Evolutionary conservation across 1,140 invertebrate genomes (phyloP).

Genomic region (Brachionus koreanus): DNA sequence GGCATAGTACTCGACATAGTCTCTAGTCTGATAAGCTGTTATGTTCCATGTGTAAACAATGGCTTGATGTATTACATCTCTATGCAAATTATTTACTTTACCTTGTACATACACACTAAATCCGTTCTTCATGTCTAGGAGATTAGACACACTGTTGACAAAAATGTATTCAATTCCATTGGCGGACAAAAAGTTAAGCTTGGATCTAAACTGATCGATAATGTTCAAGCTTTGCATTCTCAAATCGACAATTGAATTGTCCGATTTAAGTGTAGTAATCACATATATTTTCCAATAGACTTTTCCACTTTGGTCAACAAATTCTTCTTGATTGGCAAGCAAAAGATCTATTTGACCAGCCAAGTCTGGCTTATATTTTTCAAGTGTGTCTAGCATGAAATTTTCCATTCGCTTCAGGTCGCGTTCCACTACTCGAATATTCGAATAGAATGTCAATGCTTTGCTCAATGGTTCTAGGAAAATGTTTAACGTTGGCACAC

Average conservation of each 20-base stretch:
- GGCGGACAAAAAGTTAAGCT: constrained; percentile 3
- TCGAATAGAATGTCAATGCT: constrained; percentile 6
- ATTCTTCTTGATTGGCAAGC: constrained; percentile 25
- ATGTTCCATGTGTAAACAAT: constrained; percentile 43
- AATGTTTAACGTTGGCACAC: background rate
- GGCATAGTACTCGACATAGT: background rate
- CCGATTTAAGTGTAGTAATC: background rate
- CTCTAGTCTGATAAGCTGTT: constrained; percentile 27
- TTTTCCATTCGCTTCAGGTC: background rate
- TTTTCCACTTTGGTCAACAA: background rate
- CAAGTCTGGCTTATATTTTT: background rate
- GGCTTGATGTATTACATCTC: constrained; percentile 3
- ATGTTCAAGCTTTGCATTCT: background rate
- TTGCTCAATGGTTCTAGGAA: constrained; percentile 12
- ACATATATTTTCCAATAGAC: constrained; percentile 17
- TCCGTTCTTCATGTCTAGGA: background rate
- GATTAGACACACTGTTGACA: too few species aligned
- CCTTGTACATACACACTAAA: constrained; percentile 30
- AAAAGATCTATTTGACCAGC: background rate
- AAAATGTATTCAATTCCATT: background rate
- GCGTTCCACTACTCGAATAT: background rate
- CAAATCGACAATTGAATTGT: background rate
- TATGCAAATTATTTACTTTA: background rate
- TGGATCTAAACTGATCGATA: background rate
- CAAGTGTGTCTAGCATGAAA: background rate